Evolutionary conservation across 1,140 invertebrate genomes (phyloP).

Genomic region (Stratiolaelaps scimitus): DNA sequence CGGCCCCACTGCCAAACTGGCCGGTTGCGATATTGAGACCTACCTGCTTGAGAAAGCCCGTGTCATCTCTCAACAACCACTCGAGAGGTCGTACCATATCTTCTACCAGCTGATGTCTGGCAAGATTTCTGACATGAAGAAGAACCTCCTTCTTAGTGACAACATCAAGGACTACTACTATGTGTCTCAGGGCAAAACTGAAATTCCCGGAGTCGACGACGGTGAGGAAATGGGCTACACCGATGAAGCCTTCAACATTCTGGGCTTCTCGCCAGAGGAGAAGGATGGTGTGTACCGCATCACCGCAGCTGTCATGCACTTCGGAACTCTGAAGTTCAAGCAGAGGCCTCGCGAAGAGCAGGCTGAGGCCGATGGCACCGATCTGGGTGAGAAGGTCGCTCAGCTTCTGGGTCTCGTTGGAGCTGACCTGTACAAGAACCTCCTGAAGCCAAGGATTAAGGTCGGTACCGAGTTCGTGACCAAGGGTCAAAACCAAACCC

Average conservation of each 20-base stretch:
- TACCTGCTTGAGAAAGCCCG: conserved; percentile 51
- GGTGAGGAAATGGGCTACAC: conserved; percentile 81
- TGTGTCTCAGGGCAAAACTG: conserved; percentile 92
- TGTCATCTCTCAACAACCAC: conserved; percentile 45
- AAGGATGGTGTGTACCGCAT: conserved; percentile 50
- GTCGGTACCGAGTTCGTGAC: conserved; percentile 50
- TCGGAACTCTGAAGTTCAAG: conserved; percentile 53
- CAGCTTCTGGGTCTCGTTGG: conserved; percentile 49
- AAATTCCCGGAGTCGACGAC: conserved; percentile 90
- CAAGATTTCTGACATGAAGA: conserved; percentile 36
- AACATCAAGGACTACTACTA: conserved; percentile 79
- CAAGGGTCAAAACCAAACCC: conserved; percentile 49
- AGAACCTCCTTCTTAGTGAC: conserved; percentile 60
- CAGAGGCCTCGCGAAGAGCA: conserved; percentile 52
- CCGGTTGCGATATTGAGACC: conserved; percentile 51
- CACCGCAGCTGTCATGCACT: conserved; percentile 51
- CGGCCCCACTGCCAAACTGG: conserved; percentile 46
- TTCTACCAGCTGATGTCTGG: conserved; percentile 36
- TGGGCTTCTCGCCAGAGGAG: conserved; percentile 49
- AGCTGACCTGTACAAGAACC: conserved; percentile 48
- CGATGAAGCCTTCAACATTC: conserved; percentile 58
- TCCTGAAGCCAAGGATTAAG: conserved; percentile 52
- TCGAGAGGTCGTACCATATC: conserved; percentile 38
- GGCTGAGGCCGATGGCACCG: conserved; percentile 52
- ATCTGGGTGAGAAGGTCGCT: conserved; percentile 50